Evolutionary conservation across 2,797 vertebrate genomes (phyloP), one percentile per base, ranked within the genome.

Genomic region (Cryptoprocta ferox): DNA sequence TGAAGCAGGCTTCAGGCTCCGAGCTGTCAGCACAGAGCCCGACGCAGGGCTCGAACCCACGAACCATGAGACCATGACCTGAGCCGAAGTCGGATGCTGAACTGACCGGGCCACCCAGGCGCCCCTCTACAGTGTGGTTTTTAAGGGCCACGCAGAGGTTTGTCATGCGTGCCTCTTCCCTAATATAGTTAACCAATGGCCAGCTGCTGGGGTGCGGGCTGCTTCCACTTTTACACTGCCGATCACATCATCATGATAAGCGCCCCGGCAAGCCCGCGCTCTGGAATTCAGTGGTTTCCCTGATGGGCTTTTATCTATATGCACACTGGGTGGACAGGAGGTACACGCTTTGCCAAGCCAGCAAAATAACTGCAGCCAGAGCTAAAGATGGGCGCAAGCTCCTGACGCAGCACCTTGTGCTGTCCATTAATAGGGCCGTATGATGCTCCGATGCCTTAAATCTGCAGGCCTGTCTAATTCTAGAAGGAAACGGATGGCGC

Each of bases 401-500:
- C 89, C 97, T 98, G 96, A 97, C 48, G 2, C 97, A 97, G 98
- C 96, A 92, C 0, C 0, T 86, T 65, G 68, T n/a, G 35, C 35
- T 95, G 95, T 97, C 94, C 91, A 42, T 98, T 98, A 97, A 84
- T 53, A 97, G 97, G 88, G 92, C 97, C 15, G 78, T 97, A 97
- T 82, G 97, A 96, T 68, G 78, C 14, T 65, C 56, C 0, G 70
- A 91, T 95, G 96, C 56, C 89, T 98, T 97, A 95, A 97, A 98
- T 98, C 98, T 97, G 89, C 97, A 97, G 97, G 71, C 39, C 96
- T 98, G 94, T 98, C 98, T 98, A 95, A 96, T 98, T 98, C 97
- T 50, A 66, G 97, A 96, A 97, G 96, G 96, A 98, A 98, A 98
- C 0, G 0, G 96, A 98, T 98, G 98, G 98, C 65, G 89, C 85